Percentiles rank a stretch among this genome's conserved stretches.
Conservation (phyloP, 2,888 invertebrate genomes). For the Ligdia adustata region DNA sequence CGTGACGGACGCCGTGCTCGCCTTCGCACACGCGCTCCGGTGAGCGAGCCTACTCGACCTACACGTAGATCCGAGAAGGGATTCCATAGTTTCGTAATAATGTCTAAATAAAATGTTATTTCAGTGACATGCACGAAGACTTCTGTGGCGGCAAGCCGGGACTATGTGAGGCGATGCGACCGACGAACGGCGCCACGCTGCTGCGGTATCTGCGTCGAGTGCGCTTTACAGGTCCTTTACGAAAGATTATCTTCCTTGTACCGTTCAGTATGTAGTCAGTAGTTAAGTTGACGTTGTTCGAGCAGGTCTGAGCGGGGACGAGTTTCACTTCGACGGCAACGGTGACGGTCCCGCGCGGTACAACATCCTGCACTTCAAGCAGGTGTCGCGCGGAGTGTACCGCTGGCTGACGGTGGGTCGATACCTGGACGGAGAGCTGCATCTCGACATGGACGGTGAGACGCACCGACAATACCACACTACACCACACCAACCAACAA, state of each 20-base stretch:
- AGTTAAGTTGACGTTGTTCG: background rate
- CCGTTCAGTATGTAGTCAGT: no score
- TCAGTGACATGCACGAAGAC: slow-evolving; percentile 93
- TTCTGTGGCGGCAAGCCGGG: slow-evolving; percentile 90
- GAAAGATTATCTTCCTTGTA: no score
- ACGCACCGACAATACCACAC: no score
- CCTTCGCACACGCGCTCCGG: slow-evolving; percentile 95
- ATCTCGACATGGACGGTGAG: slow-evolving; percentile 91
- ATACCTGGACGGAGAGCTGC: slow-evolving; percentile 91
- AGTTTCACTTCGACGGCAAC: slow-evolving; percentile 93
- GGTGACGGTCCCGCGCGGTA: slow-evolving; percentile 98
- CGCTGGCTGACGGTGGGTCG: slow-evolving; percentile 94
- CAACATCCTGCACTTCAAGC: slow-evolving; percentile 97
- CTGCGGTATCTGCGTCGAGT: slow-evolving; percentile 93
- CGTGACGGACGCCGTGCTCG: slow-evolving; percentile 97
- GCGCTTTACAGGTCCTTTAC: slow-evolving; percentile 82
- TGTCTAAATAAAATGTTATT: no score
- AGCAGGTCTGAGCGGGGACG: slow-evolving; percentile 93
- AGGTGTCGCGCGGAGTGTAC: slow-evolving; percentile 88
- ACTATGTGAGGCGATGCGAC: slow-evolving; percentile 94
- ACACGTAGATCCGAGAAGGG: no score
- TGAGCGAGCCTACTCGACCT: slow-evolving; percentile 47
- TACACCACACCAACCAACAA: no score
- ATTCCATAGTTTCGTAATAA: no score
- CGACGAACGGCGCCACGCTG: slow-evolving; percentile 93